Conservation (phyloP, 2,888 invertebrate species). For the Buathra laborator region DNA sequence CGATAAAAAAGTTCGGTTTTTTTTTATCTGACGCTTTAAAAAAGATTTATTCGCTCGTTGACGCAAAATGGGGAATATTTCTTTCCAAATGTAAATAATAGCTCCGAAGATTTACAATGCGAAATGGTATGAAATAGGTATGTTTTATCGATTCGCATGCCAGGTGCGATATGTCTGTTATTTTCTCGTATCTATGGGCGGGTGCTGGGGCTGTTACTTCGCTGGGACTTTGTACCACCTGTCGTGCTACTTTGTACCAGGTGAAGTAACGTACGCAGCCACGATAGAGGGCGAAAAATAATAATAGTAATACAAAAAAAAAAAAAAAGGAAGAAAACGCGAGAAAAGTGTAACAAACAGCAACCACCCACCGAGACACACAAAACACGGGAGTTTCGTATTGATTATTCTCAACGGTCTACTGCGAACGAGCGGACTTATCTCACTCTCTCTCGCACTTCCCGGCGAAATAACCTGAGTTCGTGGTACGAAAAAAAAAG, state of each 20-base stretch:
- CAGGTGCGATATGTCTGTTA: conserved; percentile 45
- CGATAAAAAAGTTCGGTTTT: too few relatives aligned
- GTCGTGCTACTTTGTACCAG: conserved; percentile 48
- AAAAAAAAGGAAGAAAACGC: neutral
- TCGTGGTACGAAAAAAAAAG: conserved; percentile 1
- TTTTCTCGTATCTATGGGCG: conserved; percentile 58
- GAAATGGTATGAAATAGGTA: neutral
- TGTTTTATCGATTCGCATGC: conserved; percentile 37
- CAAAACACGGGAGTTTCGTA: conserved; percentile 22
- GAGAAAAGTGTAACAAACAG: neutral
- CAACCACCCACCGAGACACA: conserved; percentile 23
- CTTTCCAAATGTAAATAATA: neutral
- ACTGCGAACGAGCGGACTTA: conserved; percentile 11
- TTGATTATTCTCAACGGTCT: conserved; percentile 43
- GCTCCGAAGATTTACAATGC: neutral
- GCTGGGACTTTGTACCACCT: conserved; percentile 43
- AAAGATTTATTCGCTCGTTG: too few relatives aligned
- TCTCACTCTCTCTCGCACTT: neutral
- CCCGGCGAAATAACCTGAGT: neutral
- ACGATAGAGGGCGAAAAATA: neutral
- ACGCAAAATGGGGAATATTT: neutral
- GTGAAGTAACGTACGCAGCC: conserved; percentile 31
- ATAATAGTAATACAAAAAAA: neutral
- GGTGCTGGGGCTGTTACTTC: conserved; percentile 29
- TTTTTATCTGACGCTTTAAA: too few relatives aligned